Evolutionary conservation across 2,113 vertebrate species (phyloP).

Genomic region (Planiliza haematocheilus): DNA sequence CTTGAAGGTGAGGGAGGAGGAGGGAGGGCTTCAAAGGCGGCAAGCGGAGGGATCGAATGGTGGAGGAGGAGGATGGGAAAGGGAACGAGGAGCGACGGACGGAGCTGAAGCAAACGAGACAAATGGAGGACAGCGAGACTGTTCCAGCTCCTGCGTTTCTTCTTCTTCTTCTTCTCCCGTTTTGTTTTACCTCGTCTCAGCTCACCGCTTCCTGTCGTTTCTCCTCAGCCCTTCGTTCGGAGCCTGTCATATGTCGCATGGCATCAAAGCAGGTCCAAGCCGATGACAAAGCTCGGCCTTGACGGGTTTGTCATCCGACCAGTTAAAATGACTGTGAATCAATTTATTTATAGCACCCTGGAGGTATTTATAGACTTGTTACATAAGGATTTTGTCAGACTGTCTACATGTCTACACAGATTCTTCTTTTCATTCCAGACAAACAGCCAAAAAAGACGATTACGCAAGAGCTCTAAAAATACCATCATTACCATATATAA

Average conservation of each 20-base stretch:
- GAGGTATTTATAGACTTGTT: conserved; percentile 67
- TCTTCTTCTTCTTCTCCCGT: not conserved
- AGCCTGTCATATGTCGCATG: conserved; percentile 30
- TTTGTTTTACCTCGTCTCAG: conserved; percentile 20
- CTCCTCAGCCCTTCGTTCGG: conserved; percentile 15
- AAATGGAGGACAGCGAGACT: not conserved
- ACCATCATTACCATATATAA: conserved; percentile 38
- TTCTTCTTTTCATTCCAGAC: conserved; percentile 35
- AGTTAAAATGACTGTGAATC: conserved; percentile 26
- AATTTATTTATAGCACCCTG: conserved; percentile 34
- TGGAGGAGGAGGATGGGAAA: conserved; percentile 17
- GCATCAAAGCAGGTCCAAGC: conserved; percentile 37
- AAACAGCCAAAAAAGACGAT: conserved; percentile 45
- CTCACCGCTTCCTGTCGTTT: conserved; percentile 35
- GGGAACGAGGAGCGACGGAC: not conserved
- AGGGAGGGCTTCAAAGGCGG: conserved; percentile 65
- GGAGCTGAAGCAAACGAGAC: conserved; percentile 31
- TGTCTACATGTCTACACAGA: conserved; percentile 39
- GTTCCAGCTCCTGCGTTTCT: conserved; percentile 7
- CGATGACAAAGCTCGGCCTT: conserved; percentile 31
- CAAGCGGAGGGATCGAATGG: conserved; percentile 37
- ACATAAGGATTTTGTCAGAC: conserved; percentile 50
- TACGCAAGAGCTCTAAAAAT: conserved; percentile 61
- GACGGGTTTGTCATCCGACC: conserved; percentile 36
- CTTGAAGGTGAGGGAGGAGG: conserved; percentile 19